Conservation (phyloP, 2,113 vertebrate species). For the Aplodontia rufa region DNA sequence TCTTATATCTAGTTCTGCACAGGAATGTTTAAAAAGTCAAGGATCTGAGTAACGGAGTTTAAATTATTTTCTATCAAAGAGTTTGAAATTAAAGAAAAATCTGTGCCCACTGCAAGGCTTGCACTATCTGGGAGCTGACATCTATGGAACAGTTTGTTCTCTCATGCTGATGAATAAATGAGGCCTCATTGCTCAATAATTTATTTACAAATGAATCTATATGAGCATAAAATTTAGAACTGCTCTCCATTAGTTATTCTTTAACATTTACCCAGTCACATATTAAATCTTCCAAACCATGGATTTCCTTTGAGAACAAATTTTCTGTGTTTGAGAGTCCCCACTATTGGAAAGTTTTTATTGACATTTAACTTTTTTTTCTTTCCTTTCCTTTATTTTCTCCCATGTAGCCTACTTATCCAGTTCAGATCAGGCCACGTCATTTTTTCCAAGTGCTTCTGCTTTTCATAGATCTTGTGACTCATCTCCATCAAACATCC, state of each 20-base stretch:
- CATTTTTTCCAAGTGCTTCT: slow-evolving; percentile 15
- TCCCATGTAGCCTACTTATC: slow-evolving; percentile 18
- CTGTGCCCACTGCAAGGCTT: not conserved
- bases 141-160: slow-evolving; percentile 26
- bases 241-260: slow-evolving; percentile 60
- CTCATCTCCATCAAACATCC: slow-evolving; percentile 16
- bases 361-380: slow-evolving; percentile 49
- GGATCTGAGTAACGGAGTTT: slow-evolving; percentile 21
- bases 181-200: slow-evolving; percentile 24
- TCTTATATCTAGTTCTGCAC: not conserved
- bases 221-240: slow-evolving; percentile 57
- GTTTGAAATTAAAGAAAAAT: slow-evolving; percentile 26
- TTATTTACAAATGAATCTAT: slow-evolving; percentile 65
- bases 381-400: slow-evolving; percentile 22
- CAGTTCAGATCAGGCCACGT: slow-evolving; percentile 50
- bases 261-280: slow-evolving; percentile 57
- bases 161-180: slow-evolving; percentile 36
- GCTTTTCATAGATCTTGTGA: slow-evolving; percentile 23
- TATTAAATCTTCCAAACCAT: slow-evolving; percentile 64
- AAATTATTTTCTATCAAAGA: slow-evolving; percentile 40
- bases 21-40: slow-evolving; percentile 29
- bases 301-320: slow-evolving; percentile 55
- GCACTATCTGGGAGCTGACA: not conserved
- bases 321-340: slow-evolving; percentile 70
- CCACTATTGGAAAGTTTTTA: slow-evolving; percentile 40